Evolutionary conservation across 2,113 vertebrate species (phyloP).

Genomic region (Raja brachyura): DNA sequence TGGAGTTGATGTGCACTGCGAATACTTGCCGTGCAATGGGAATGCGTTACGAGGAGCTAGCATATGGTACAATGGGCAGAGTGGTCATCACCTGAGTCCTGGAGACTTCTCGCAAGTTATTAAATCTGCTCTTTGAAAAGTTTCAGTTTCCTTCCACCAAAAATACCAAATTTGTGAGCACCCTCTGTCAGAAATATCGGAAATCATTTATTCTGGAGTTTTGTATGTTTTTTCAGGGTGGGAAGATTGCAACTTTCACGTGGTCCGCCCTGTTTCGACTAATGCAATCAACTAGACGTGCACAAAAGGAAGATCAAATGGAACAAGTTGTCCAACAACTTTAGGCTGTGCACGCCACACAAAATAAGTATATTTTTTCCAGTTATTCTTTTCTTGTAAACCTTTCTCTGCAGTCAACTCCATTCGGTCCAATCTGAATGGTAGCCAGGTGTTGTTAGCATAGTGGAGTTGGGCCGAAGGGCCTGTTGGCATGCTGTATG

Average conservation of each 20-base stretch:
- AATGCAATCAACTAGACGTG: too few relatives aligned
- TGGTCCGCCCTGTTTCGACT: too few relatives aligned
- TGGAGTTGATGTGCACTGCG: background rate
- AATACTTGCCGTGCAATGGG: background rate
- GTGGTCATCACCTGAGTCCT: background rate
- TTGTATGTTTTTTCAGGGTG: background rate
- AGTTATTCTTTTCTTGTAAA: background rate
- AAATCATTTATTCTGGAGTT: background rate
- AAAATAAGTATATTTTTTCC: too few relatives aligned
- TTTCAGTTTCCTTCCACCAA: background rate
- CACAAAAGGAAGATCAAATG: too few relatives aligned
- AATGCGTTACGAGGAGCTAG: background rate
- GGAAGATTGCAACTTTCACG: too few relatives aligned
- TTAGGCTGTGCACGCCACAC: too few relatives aligned
- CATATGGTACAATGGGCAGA: background rate
- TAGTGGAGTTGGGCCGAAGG: too few relatives aligned
- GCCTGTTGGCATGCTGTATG: too few relatives aligned
- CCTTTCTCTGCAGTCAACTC: background rate
- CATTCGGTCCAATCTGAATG: background rate
- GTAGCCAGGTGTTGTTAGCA: background rate
- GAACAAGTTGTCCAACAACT: too few relatives aligned
- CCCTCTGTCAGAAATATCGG: background rate
- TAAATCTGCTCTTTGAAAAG: background rate
- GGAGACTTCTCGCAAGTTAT: background rate
- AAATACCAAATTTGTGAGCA: background rate